phyloP scores from a whole-genome alignment of 2,797 vertebrate genomes.

The Helostoma temminkii region DNA sequence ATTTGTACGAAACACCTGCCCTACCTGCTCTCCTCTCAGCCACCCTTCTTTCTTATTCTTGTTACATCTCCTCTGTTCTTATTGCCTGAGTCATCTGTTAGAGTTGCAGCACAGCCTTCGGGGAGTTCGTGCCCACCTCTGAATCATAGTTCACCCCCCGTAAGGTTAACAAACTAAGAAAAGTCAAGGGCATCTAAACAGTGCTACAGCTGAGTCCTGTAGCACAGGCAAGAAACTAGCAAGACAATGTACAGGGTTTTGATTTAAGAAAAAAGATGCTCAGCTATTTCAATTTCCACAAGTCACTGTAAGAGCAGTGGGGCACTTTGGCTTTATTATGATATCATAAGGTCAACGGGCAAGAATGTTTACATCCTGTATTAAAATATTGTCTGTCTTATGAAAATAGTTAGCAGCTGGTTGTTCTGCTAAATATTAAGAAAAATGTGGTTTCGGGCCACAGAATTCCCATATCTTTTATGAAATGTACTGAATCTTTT shows the following conservation, averaged over 20 bases:
- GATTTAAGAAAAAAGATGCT: conserved; percentile 80
- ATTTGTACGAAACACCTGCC: conserved; percentile 63
- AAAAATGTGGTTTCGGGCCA: conserved; percentile 38
- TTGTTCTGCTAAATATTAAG: conserved; percentile 44
- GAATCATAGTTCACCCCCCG: conserved; percentile 74
- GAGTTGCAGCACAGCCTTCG: conserved; percentile 46
- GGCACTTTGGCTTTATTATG: conserved; percentile 44
- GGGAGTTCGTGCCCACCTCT: conserved; percentile 61
- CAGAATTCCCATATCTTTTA: conserved; percentile 41
- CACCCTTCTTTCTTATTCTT: conserved; percentile 17
- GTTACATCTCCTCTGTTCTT: conserved; percentile 37
- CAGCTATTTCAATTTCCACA: conserved; percentile 43
- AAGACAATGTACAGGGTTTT: conserved; percentile 75
- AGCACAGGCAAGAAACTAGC: conserved; percentile 58
- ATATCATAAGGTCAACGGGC: conserved; percentile 58
- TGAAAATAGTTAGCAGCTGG: conserved; percentile 42
- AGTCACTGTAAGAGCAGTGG: conserved; percentile 29
- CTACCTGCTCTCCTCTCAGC: conserved; percentile 44
- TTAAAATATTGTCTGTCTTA: conserved; percentile 61
- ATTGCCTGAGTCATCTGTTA: conserved; percentile 57
- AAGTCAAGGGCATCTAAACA: conserved; percentile 80
- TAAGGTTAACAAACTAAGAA: conserved; percentile 85
- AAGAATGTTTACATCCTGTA: conserved; percentile 58
- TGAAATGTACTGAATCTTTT: conserved; percentile 45
- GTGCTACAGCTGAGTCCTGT: conserved; percentile 68